Conservation (phyloP, 64 coral and sea anemone genomes). For the Pocillopora damicornis region DNA sequence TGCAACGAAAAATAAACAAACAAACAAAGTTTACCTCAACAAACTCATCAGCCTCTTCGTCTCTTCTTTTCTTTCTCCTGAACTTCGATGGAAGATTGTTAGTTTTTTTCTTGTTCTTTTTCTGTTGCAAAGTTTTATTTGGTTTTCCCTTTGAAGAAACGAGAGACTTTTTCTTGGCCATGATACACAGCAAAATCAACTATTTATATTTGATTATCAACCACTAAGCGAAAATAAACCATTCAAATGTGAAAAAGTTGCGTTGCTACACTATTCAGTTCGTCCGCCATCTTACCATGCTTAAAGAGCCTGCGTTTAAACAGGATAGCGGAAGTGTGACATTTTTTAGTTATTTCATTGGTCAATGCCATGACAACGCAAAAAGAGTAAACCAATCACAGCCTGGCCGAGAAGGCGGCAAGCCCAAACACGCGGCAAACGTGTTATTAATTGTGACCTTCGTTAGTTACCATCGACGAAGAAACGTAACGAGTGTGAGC, state of each 20-base stretch:
- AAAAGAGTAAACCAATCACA: constrained; percentile 8
- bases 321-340: not conserved
- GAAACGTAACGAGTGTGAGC: not conserved
- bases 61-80: not conserved
- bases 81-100: not conserved
- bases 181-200: not conserved
- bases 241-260: not conserved
- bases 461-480: no score
- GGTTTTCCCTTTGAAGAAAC: not conserved
- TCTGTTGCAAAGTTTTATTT: not conserved
- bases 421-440: constrained; percentile 20
- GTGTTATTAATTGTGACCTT: not conserved
- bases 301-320: not conserved
- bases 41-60: constrained; percentile 5
- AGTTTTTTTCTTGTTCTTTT: constrained; percentile 2
- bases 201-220: not conserved
- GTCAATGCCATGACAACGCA: not conserved
- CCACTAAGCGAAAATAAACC: not conserved
- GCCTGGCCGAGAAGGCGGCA: not conserved
- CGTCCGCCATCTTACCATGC: constrained; percentile 13
- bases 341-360: not conserved
- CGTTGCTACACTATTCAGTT: not conserved
- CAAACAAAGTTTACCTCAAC: not conserved
- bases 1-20: no score
- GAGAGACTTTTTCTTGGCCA: constrained; percentile 8